These are phyloP conservation scores for Echinarachnius parma DNA, from an alignment of 53 echinoderm and acorn worm species.

Conservation along the genomic window DNA sequence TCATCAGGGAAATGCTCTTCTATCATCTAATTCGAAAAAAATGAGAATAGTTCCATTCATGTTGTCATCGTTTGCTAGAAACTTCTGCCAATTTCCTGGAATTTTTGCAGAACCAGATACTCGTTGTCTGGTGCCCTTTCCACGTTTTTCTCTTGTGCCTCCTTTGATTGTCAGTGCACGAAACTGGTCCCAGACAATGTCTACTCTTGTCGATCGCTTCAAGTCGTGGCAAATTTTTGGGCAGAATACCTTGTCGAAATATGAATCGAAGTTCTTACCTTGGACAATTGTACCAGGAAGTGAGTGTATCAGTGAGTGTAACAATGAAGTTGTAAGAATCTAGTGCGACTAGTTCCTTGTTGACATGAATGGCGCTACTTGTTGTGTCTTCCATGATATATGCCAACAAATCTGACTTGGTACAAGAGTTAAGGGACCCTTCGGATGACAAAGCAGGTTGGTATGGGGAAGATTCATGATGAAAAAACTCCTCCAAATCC, in stretches of 20 bases:
- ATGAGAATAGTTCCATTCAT: slow-evolving; percentile 45
- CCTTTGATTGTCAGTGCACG: slow-evolving; percentile 33
- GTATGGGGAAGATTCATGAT: slow-evolving; percentile 20
- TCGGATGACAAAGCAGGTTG: slow-evolving; percentile 30
- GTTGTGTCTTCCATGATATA: slow-evolving; percentile 22
- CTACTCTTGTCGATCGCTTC: slow-evolving; percentile 35
- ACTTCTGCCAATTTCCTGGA: slow-evolving; percentile 53
- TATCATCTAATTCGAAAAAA: slow-evolving; percentile 22
- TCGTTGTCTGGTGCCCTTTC: slow-evolving; percentile 29
- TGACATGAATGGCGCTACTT: slow-evolving; percentile 34
- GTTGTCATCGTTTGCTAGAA: slow-evolving; percentile 36
- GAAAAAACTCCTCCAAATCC: slow-evolving; percentile 2
- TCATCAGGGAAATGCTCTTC: slow-evolving; percentile 29
- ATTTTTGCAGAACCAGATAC: slow-evolving; percentile 19
- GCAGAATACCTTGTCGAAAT: slow-evolving; percentile 38
- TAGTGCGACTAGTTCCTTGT: slow-evolving; percentile 27
- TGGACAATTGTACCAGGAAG: slow-evolving; percentile 18
- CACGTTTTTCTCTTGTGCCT: slow-evolving; percentile 55
- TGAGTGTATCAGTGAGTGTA: slow-evolving; percentile 40
- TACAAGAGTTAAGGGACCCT: slow-evolving; percentile 39
- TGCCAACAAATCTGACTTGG: slow-evolving; percentile 42
- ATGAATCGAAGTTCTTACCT: slow-evolving; percentile 39
- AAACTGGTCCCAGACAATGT: slow-evolving; percentile 54
- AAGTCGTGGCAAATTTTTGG: slow-evolving; percentile 31
- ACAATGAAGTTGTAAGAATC: slow-evolving; percentile 32